phyloP scores from a whole-genome alignment of 1,140 invertebrate species.

The Gonioctena quinquepunctata region DNA sequence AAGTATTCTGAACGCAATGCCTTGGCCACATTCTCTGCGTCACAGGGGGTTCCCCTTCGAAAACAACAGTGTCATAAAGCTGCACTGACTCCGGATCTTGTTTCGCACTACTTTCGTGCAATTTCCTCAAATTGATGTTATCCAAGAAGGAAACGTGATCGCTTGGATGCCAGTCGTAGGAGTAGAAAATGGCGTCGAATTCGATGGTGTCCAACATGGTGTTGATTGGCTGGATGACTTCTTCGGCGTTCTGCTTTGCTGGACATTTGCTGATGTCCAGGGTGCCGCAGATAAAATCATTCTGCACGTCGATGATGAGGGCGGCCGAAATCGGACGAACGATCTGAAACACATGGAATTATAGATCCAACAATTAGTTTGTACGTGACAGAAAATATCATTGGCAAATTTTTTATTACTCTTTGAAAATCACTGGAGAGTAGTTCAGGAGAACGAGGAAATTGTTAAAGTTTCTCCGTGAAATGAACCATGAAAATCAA shows the following conservation, averaged over 20 bases:
- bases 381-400: no score
- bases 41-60: conserved; percentile 63
- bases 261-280: conserved; percentile 70
- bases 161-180: conserved; percentile 80
- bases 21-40: conserved; percentile 75
- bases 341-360: conserved; percentile 31
- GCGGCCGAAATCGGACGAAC: conserved; percentile 66
- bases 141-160: conserved; percentile 83
- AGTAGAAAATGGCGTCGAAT: conserved; percentile 76
- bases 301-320: conserved; percentile 81
- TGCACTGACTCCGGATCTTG: conserved; percentile 62
- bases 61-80: conserved; percentile 72
- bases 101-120: conserved; percentile 59
- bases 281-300: conserved; percentile 81
- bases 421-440: no score
- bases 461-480: no score
- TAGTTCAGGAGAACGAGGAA: no score
- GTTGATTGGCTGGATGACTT: conserved; percentile 74
- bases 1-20: conserved; percentile 77
- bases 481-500: no score
- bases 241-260: conserved; percentile 66
- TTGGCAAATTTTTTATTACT: no score
- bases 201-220: conserved; percentile 63
- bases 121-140: conserved; percentile 58
- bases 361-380: no score